These are phyloP conservation scores for Spodoptera litura DNA, from an alignment of 1,140 invertebrate species.

Conservation along the genomic window DNA sequence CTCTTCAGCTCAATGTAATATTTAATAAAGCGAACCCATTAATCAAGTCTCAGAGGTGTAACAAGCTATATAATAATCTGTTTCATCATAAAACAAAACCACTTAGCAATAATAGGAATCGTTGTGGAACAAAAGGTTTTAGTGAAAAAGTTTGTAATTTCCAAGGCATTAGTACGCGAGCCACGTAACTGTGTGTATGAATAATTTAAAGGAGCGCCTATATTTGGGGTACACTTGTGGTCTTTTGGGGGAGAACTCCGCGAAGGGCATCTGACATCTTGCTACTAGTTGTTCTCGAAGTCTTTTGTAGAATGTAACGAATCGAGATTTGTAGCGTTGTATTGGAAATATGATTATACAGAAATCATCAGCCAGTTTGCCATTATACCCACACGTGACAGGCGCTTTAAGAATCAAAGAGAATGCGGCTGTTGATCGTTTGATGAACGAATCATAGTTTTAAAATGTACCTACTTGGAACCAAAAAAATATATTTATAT, in stretches of 20 bases:
- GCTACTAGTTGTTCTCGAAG: background rate
- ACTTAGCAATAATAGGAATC: conserved; percentile 31
- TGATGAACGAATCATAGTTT: no score
- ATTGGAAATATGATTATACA: no score
- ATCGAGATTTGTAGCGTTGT: no score
- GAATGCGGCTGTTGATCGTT: no score
- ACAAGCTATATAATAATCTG: conserved; percentile 36
- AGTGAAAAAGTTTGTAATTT: conserved; percentile 40
- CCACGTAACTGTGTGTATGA: conserved; percentile 32
- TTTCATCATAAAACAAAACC: conserved; percentile 30
- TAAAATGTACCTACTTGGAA: no score
- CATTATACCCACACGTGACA: no score
- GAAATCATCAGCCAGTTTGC: no score
- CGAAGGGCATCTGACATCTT: background rate
- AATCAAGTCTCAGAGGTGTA: conserved; percentile 29
- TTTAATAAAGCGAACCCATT: conserved; percentile 26
- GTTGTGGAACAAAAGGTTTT: conserved; percentile 36
- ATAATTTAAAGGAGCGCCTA: conserved; percentile 34
- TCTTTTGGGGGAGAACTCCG: background rate
- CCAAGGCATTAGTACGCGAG: conserved; percentile 11
- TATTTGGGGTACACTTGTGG: conserved; percentile 34
- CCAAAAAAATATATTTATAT: no score
- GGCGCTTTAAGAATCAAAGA: no score
- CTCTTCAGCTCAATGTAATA: conserved; percentile 5
- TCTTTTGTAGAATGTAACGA: no score